Evolutionary conservation across 1,140 invertebrate species (phyloP).

Genomic region (Cydia strobilella): DNA sequence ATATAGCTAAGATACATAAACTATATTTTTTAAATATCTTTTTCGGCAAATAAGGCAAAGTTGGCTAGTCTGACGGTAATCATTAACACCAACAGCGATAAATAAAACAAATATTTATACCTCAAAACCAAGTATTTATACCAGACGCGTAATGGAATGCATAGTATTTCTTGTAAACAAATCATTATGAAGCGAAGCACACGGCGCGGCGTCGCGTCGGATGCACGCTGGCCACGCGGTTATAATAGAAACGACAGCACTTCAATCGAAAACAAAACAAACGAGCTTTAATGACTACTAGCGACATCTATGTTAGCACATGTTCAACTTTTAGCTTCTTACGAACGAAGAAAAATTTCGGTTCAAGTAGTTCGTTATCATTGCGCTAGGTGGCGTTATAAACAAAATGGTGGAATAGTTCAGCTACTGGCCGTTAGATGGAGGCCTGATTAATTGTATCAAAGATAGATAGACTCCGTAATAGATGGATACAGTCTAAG

Average conservation of each 20-base stretch:
- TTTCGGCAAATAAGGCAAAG: too few species aligned
- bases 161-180: conserved; percentile 1
- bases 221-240: neutral
- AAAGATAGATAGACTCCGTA: too few species aligned
- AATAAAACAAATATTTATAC: neutral
- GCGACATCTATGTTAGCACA: neutral
- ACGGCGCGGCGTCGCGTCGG: neutral
- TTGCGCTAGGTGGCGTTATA: neutral
- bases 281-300: neutral
- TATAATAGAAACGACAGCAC: conserved; percentile 25
- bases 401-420: neutral
- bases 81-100: too few species aligned
- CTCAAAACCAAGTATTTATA: neutral
- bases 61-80: too few species aligned
- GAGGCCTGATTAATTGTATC: neutral
- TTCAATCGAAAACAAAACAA: conserved; percentile 27
- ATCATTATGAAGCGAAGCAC: conserved; percentile 1
- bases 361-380: neutral
- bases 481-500: too few species aligned
- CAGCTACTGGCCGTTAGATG: conserved; percentile 1
- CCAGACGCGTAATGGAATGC: conserved; percentile 3
- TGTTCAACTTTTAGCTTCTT: neutral
- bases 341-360: neutral
- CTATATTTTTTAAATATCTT: too few species aligned
- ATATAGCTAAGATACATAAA: too few species aligned